A percentile compares a stretch with the other conserved stretches of the same genome.
phyloP scores from a whole-genome alignment of 37 sponge, comb jelly and placozoan genomes.

The Ianthella basta region DNA sequence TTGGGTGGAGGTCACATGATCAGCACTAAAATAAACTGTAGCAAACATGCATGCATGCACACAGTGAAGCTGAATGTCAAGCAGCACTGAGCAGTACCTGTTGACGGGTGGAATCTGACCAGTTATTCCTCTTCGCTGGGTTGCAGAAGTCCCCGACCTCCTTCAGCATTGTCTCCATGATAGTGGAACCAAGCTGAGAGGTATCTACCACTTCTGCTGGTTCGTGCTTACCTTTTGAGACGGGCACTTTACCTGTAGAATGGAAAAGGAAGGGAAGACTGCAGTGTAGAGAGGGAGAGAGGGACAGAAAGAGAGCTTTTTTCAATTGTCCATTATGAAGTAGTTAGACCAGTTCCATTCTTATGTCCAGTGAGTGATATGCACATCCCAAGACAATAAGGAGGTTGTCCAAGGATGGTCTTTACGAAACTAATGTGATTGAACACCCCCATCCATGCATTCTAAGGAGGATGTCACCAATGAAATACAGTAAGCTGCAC shows the following conservation, averaged over 20 bases:
- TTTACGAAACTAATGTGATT: too few species aligned
- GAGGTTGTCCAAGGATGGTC: too few species aligned
- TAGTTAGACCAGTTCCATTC: too few species aligned
- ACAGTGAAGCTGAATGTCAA: too few species aligned
- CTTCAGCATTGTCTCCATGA: slow-evolving; percentile 83
- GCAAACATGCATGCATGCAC: not conserved
- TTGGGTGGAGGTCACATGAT: not conserved
- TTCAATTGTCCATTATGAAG: not conserved
- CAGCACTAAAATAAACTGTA: not conserved
- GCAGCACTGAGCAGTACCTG: slow-evolving; percentile 49
- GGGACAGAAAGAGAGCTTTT: not conserved
- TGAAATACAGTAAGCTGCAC: too few species aligned
- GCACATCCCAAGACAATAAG: too few species aligned
- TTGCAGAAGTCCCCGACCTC: slow-evolving; percentile 84
- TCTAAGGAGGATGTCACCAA: too few species aligned
- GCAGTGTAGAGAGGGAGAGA: not conserved
- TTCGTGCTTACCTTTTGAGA: not conserved
- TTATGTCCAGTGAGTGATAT: too few species aligned
- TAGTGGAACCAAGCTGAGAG: slow-evolving; percentile 70
- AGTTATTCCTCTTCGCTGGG: slow-evolving; percentile 57
- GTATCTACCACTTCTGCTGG: slow-evolving; percentile 37
- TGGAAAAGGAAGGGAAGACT: not conserved
- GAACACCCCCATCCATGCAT: too few species aligned
- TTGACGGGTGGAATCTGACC: slow-evolving; percentile 41
- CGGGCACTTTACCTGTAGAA: too few species aligned